Percentiles rank a stretch among this genome's conserved stretches.
Evolutionary conservation across 2,113 vertebrate genomes (phyloP).

Genomic region (Oncorhynchus kisutch): DNA sequence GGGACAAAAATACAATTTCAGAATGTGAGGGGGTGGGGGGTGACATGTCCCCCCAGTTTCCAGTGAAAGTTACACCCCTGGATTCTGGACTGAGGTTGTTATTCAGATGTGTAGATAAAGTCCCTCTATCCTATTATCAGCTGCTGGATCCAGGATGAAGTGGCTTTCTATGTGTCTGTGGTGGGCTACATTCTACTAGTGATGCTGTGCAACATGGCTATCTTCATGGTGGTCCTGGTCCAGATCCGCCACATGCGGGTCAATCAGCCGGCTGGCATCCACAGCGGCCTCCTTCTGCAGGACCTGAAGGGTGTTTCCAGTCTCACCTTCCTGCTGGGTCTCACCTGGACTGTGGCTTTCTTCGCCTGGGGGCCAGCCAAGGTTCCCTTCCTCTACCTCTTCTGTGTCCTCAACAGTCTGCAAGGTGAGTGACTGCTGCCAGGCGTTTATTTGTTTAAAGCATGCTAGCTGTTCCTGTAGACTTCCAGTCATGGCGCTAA

Average conservation of each 20-base stretch:
- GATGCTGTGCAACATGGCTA: conserved; percentile 78
- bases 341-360: conserved; percentile 86
- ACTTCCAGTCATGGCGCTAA: not conserved
- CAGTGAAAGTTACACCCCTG: too few relatives aligned
- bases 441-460: too few relatives aligned
- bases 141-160: conserved; percentile 84
- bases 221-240: conserved; percentile 83
- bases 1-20: too few relatives aligned
- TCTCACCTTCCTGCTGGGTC: conserved; percentile 83
- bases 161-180: conserved; percentile 80
- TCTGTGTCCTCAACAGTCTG: conserved; percentile 83
- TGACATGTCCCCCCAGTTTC: too few relatives aligned
- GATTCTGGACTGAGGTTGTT: too few relatives aligned
- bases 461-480: not conserved
- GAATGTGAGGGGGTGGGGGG: too few relatives aligned
- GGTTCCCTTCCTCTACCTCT: conserved; percentile 82
- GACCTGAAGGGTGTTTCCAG: conserved; percentile 82
- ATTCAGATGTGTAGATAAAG: too few relatives aligned
- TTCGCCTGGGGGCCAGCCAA: conserved; percentile 80
- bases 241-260: conserved; percentile 79
- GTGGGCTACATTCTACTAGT: conserved; percentile 80
- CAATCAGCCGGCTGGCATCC: conserved; percentile 68
- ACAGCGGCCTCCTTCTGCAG: conserved; percentile 58
- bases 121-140: conserved; percentile 55
- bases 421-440: conserved; percentile 74